A percentile compares a stretch with the other conserved stretches of the same genome.
Conservation (phyloP, 2,888 invertebrate species). For the Steinernema hermaphroditum region DNA sequence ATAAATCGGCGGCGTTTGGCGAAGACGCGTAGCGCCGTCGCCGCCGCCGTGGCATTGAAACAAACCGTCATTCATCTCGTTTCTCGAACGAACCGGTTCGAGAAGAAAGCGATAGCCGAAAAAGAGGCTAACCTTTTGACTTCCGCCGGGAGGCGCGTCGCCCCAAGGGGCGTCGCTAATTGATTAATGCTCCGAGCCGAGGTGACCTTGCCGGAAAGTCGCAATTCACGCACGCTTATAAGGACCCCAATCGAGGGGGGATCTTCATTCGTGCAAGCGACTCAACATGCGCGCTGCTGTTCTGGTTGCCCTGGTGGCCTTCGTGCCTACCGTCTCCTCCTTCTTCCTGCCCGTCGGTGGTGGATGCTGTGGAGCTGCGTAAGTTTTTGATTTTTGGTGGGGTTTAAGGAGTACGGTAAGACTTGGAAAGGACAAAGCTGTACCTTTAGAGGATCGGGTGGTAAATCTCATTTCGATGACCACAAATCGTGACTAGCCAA, state of each 20-base stretch:
- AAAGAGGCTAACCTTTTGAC: background rate
- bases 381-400: conserved; percentile 9
- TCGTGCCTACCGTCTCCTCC: conserved; percentile 7
- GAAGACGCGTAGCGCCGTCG: background rate
- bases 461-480: too few relatives aligned
- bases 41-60: background rate
- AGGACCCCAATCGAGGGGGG: background rate
- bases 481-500: too few relatives aligned
- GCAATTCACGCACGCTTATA: background rate
- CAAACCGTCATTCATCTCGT: background rate
- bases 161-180: background rate
- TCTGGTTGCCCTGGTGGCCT: conserved; percentile 17
- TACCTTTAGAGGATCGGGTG: too few relatives aligned
- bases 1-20: background rate
- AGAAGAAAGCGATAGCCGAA: background rate
- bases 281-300: conserved; percentile 15
- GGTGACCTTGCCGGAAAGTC: conserved; percentile 4
- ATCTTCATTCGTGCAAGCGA: conserved; percentile 18
- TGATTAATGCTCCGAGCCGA: background rate
- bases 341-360: conserved; percentile 19
- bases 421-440: background rate
- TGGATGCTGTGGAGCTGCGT: conserved; percentile 23
- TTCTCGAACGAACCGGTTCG: conserved; percentile 4
- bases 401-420: background rate
- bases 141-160: background rate